phyloP scores from a whole-genome alignment of 2,888 invertebrate genomes.

The Nasonovia ribisnigri region DNA sequence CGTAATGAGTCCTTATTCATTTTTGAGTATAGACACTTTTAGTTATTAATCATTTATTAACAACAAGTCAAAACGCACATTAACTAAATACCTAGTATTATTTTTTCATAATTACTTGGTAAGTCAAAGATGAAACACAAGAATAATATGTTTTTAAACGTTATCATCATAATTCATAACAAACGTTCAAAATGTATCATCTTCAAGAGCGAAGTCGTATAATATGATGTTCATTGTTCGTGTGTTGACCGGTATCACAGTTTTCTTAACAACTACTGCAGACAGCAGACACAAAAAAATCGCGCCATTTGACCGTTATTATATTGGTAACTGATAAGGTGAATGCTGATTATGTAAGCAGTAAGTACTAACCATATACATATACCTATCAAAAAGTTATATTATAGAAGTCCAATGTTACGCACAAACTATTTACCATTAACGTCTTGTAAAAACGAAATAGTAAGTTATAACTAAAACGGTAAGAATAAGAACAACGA shows the following conservation, averaged over 20 bases:
- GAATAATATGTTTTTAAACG: neutral
- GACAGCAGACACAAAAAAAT: neutral
- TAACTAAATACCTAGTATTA: neutral
- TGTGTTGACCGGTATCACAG: slow-evolving; percentile 2
- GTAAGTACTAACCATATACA: neutral
- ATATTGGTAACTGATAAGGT: neutral
- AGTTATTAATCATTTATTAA: neutral
- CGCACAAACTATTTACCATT: too few relatives aligned
- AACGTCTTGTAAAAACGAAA: too few relatives aligned
- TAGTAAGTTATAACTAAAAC: too few relatives aligned
- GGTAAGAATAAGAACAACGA: too few relatives aligned
- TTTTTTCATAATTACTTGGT: neutral
- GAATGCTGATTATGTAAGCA: neutral
- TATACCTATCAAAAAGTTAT: too few relatives aligned
- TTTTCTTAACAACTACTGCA: neutral
- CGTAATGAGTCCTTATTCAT: neutral
- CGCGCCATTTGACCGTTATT: slow-evolving; percentile 34
- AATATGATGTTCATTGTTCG: neutral
- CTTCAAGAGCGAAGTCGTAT: neutral
- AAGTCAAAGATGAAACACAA: neutral
- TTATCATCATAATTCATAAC: neutral
- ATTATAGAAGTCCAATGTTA: too few relatives aligned
- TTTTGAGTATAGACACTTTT: neutral
- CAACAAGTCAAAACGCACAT: neutral
- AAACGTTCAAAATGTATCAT: neutral